Conservation (phyloP, 2,888 invertebrate species). For the Lamellibrachia satsuma region DNA sequence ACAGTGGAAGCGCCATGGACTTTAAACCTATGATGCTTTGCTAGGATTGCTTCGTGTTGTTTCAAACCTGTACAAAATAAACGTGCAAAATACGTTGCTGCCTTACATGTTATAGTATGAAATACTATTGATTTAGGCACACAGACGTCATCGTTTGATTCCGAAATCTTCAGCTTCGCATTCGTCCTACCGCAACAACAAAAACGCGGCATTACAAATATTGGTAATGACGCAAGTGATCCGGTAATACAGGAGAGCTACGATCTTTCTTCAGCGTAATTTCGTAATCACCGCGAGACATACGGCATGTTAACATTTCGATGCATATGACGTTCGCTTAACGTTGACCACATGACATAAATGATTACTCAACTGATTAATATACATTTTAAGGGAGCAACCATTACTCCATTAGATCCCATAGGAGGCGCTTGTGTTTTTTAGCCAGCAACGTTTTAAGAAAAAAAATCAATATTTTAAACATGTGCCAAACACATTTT, state of each 20-base stretch:
- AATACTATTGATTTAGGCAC: background rate
- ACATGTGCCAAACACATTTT: too few species aligned
- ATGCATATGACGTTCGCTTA: background rate
- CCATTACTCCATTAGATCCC: background rate
- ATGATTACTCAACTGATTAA: background rate
- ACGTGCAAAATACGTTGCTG: background rate
- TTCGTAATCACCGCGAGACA: background rate
- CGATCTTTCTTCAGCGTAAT: background rate
- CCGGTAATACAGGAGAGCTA: background rate
- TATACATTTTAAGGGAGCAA: background rate
- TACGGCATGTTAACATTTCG: background rate
- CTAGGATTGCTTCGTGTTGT: background rate
- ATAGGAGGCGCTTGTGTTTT: background rate
- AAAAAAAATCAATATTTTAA: too few species aligned
- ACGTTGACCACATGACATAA: background rate
- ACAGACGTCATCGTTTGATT: background rate
- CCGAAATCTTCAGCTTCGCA: background rate
- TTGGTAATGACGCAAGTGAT: background rate
- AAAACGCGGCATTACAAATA: background rate
- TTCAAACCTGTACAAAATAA: background rate
- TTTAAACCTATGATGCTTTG: background rate
- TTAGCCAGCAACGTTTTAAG: too few species aligned
- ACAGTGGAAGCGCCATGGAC: background rate
- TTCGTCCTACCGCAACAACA: background rate
- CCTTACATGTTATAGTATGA: background rate